Evolutionary conservation across 2,888 invertebrate genomes (phyloP).

Genomic region (Rhagium mordax): DNA sequence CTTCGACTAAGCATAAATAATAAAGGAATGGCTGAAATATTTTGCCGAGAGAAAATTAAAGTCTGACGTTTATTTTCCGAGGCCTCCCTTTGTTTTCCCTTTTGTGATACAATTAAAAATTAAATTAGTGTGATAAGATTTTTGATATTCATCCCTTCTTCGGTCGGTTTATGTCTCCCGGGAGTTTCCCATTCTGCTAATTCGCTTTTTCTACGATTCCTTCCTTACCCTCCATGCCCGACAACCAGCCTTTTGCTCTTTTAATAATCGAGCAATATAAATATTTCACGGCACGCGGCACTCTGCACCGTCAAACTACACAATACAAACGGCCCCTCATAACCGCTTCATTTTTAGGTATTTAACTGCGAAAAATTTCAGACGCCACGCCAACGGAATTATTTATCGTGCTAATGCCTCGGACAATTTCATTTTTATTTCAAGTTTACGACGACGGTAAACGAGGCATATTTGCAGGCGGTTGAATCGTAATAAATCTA

Average conservation of each 20-base stretch:
- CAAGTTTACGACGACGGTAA: neutral
- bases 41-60: constrained; percentile 44
- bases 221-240: neutral
- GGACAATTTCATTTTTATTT: neutral
- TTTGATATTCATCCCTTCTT: constrained; percentile 26
- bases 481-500: no score
- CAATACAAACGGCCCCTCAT: neutral
- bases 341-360: neutral
- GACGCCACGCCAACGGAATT: neutral
- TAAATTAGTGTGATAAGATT: constrained; percentile 33
- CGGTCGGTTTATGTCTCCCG: constrained; percentile 11
- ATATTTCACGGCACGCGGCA: constrained; percentile 6
- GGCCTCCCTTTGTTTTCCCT: constrained; percentile 17
- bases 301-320: neutral
- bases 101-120: constrained; percentile 32
- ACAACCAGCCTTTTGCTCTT: neutral
- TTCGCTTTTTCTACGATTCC: constrained; percentile 13
- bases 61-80: constrained; percentile 22
- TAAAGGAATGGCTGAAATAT: constrained; percentile 51
- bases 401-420: neutral
- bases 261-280: constrained; percentile 21
- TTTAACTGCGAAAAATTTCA: neutral
- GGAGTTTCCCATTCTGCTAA: constrained; percentile 8
- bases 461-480: no score
- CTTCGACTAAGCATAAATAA: constrained; percentile 54